Percentiles rank a stretch among this genome's conserved stretches.
Evolutionary conservation across 2,888 invertebrate species (phyloP).

Genomic region (Philopedon plagiatum): DNA sequence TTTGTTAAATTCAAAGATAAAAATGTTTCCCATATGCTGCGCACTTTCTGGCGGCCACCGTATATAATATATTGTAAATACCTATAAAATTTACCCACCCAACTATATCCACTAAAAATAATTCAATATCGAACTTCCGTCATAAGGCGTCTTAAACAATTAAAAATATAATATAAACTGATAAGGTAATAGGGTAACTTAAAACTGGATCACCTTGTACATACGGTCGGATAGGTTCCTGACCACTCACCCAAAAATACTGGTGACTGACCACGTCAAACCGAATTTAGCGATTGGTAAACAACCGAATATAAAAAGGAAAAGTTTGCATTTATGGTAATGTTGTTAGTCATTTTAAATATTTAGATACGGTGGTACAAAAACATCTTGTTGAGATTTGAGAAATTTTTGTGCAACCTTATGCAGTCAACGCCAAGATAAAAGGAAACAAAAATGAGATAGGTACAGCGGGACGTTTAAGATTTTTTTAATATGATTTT

Average conservation of each 20-base stretch:
- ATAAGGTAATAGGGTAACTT: background rate
- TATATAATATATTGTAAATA: background rate
- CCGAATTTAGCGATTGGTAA: background rate
- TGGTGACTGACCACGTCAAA: slow-evolving; percentile 1
- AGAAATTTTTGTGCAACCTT: too few relatives aligned
- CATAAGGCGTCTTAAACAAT: background rate
- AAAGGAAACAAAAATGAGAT: too few relatives aligned
- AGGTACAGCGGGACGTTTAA: too few relatives aligned
- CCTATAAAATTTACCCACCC: background rate
- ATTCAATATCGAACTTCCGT: background rate
- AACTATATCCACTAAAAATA: background rate
- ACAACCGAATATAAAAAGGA: background rate
- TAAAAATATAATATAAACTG: too few relatives aligned
- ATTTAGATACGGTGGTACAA: too few relatives aligned
- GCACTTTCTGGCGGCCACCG: too few relatives aligned
- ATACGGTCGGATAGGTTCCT: background rate
- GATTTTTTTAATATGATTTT: too few relatives aligned
- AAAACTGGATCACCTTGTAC: slow-evolving; percentile 13
- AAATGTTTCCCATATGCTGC: too few relatives aligned
- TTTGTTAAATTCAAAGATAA: too few relatives aligned
- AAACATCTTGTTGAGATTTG: too few relatives aligned
- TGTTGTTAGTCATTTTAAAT: background rate
- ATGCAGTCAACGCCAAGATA: too few relatives aligned
- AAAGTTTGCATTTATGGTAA: background rate
- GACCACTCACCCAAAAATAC: slow-evolving; percentile 11